Conservation (phyloP, 2,888 invertebrate species). For the Busseola fusca region DNA sequence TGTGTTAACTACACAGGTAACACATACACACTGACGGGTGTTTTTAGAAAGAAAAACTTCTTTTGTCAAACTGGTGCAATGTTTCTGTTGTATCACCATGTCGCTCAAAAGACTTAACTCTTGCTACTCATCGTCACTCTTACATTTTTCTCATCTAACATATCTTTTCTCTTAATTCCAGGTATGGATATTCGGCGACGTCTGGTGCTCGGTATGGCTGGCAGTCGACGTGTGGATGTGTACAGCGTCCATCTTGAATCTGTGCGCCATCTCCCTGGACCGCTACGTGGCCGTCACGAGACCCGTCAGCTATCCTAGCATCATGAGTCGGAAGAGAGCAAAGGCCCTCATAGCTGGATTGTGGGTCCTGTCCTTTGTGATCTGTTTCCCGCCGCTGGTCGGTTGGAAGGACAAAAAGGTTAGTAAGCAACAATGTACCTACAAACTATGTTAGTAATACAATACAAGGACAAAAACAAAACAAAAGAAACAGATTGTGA, state of each 20-base stretch:
- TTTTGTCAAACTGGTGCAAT: background rate
- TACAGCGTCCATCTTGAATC: conserved; percentile 98
- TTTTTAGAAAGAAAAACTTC: background rate
- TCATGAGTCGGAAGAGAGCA: conserved; percentile 95
- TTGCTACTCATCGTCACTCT: background rate
- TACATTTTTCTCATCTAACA: background rate
- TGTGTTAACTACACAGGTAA: no score
- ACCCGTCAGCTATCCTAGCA: conserved; percentile 98
- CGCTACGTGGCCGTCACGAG: conserved; percentile 99
- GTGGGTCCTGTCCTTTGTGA: conserved; percentile 98
- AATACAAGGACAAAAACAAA: no score
- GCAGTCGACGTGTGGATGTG: conserved; percentile 99
- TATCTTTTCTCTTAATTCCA: conserved; percentile 73
- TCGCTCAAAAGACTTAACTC: background rate
- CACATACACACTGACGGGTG: no score
- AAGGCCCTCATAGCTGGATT: conserved; percentile 96
- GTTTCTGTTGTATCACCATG: background rate
- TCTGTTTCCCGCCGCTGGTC: conserved; percentile 98
- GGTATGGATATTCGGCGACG: conserved; percentile 98
- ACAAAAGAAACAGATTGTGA: no score
- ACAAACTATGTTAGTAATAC: no score
- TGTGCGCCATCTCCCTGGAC: conserved; percentile 98
- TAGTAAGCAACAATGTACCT: conserved; percentile 16
- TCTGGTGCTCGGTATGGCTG: conserved; percentile 99
- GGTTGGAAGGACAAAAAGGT: conserved; percentile 94